These are phyloP conservation scores for Caenorhabditis auriculariae DNA, from an alignment of 2,888 invertebrate genomes.

Conservation along the genomic window DNA sequence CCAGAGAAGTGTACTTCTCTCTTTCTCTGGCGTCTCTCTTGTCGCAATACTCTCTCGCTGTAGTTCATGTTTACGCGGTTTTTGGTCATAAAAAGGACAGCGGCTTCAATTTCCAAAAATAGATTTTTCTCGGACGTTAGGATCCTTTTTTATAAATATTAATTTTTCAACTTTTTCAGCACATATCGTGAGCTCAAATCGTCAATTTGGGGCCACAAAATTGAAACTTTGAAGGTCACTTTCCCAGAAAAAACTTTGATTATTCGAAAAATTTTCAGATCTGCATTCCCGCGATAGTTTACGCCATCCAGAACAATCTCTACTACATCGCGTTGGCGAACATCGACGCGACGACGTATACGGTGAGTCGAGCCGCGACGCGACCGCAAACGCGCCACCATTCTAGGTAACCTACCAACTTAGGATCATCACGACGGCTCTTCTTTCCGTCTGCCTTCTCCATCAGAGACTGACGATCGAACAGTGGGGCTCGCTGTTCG, in stretches of 20 bases:
- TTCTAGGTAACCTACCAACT: conserved; percentile 89
- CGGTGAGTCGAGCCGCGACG: conserved; percentile 37
- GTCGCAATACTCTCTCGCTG: too few relatives aligned
- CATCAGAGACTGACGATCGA: conserved; percentile 71
- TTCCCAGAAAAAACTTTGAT: neutral
- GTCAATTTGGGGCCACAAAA: conserved; percentile 12
- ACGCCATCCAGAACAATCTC: conserved; percentile 58
- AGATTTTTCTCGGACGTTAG: neutral
- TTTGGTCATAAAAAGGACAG: too few relatives aligned
- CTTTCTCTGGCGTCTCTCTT: too few relatives aligned
- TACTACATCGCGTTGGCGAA: conserved; percentile 58
- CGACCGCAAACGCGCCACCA: too few relatives aligned
- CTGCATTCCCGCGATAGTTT: conserved; percentile 54
- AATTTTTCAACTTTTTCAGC: conserved; percentile 1
- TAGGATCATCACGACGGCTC: conserved; percentile 92
- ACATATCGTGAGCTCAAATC: conserved; percentile 2
- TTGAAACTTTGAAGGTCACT: conserved; percentile 18
- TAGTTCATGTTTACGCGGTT: too few relatives aligned
- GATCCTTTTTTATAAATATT: neutral
- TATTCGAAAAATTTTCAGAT: conserved; percentile 17
- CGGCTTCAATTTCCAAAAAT: too few relatives aligned
- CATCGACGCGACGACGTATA: conserved; percentile 54
- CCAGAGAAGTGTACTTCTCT: too few relatives aligned
- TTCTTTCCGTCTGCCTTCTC: conserved; percentile 78
- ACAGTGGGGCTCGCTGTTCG: conserved; percentile 83